Evolutionary conservation across 2,113 vertebrate genomes (phyloP), one percentile per base, ranked within the genome.

Genomic region (Oncorhynchus tshawytscha): DNA sequence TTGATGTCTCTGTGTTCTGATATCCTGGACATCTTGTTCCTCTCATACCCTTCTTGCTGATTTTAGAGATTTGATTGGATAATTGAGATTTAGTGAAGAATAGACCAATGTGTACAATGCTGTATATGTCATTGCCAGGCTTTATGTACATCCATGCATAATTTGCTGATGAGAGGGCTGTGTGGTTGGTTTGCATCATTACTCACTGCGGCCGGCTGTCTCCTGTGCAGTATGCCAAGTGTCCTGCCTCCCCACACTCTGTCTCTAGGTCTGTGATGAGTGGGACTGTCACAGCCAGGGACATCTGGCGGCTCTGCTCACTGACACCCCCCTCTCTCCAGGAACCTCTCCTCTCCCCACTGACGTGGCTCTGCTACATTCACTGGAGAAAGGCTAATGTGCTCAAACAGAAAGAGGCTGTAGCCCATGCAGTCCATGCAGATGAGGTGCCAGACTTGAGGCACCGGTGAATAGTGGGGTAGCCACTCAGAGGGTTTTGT

Each of bases 241-340:
- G 90, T 90, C 89, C 90, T 89, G 87, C 86, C 89, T 91, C 91
- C 87, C 90, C 86, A 87, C 91, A 89, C 89, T 45, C 89, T 88
- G 88, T 88, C 88, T 91, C 88, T 86, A 80, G 88, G 88, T 82
- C 87, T 88, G 89, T 92, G 91, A 92, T 92, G 91, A 92, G 91
- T 92, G 91, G 91, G 91, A 90, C 91, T 91, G 91, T 92, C 91
- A 89, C 88, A 90, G 88, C 88, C 88, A 84, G 91, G 88, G 89
- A 92, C 91, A 91, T 91, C 91, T 92, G 91, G 91, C 88, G 85
- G 86, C 88, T 86, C 51, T 86, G 49, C 87, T 83, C 79, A 80
- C 87, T 83, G 84, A 87, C 87, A 18, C 82, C 76, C 78, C 87
- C 39, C 78, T 78, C 86, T 76, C 85, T 86, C 84, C 86, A 80